Percentiles rank a stretch among this genome's conserved stretches.
These are phyloP conservation scores for Atethmia centrago DNA, from an alignment of 2,888 invertebrate species.

Conservation along the genomic window DNA sequence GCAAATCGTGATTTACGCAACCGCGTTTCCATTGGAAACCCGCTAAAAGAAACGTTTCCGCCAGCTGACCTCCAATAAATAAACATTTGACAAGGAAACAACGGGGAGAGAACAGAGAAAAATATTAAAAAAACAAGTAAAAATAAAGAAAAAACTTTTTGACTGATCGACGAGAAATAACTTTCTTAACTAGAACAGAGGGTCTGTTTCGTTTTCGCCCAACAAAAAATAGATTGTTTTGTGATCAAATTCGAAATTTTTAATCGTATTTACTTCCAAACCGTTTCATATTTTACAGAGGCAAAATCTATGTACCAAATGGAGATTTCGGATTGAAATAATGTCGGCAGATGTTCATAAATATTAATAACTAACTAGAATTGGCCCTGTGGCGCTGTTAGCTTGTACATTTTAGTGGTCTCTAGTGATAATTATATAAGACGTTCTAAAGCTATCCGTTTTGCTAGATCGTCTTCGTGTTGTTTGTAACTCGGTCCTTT, in stretches of 20 bases:
- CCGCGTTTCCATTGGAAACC: slow-evolving; percentile 35
- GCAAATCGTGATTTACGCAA: slow-evolving; percentile 53
- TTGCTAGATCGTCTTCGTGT: slow-evolving; percentile 26
- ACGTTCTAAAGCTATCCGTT: slow-evolving; percentile 43
- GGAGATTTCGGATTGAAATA: slow-evolving; percentile 66
- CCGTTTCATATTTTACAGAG: slow-evolving; percentile 70
- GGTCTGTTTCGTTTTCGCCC: slow-evolving; percentile 44
- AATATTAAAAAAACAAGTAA: slow-evolving; percentile 70
- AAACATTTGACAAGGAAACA: slow-evolving; percentile 74
- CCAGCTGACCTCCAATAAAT: slow-evolving; percentile 72
- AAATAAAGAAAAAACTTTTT: slow-evolving; percentile 75
- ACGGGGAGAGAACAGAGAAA: slow-evolving; percentile 68
- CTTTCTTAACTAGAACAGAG: slow-evolving; percentile 66
- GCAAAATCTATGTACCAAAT: slow-evolving; percentile 69
- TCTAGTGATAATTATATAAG: slow-evolving; percentile 54
- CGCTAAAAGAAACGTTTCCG: slow-evolving; percentile 57
- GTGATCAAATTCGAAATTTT: slow-evolving; percentile 68
- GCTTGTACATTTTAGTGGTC: slow-evolving; percentile 57
- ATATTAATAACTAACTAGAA: slow-evolving; percentile 67
- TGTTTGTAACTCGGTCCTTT: slow-evolving; percentile 37
- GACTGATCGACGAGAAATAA: slow-evolving; percentile 77
- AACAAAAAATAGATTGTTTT: slow-evolving; percentile 66
- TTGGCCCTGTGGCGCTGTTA: slow-evolving; percentile 38
- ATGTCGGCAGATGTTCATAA: slow-evolving; percentile 69
- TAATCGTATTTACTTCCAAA: slow-evolving; percentile 69